Conservation (phyloP, 2,888 invertebrate species). For the Drosophila limbata region DNA sequence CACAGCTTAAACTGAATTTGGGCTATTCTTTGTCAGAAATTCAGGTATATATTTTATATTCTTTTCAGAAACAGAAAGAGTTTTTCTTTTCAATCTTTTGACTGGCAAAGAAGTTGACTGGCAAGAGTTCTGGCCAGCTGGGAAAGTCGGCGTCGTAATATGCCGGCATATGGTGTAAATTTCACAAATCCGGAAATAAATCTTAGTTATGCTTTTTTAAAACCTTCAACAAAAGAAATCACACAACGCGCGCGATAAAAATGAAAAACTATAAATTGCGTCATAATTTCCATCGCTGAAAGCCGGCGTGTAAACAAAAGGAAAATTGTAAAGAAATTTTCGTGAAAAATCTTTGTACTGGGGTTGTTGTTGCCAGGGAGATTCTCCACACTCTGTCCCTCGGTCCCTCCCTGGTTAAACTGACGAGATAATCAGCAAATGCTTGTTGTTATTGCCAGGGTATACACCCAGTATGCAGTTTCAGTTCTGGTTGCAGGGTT, state of each 20-base stretch:
- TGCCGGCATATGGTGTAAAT: slow-evolving; percentile 66
- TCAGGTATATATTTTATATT: neutral
- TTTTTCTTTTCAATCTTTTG: slow-evolving; percentile 15
- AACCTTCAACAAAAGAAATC: slow-evolving; percentile 57
- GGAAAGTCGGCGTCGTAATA: slow-evolving; percentile 36
- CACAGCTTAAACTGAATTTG: neutral
- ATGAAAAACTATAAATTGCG: slow-evolving; percentile 77
- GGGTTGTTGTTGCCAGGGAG: slow-evolving; percentile 21
- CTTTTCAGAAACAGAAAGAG: neutral
- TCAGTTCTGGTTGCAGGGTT: neutral
- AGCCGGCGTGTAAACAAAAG: slow-evolving; percentile 52
- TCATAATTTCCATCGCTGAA: slow-evolving; percentile 69
- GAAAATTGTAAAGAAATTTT: slow-evolving; percentile 29
- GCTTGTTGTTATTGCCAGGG: slow-evolving; percentile 48
- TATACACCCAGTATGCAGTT: slow-evolving; percentile 29
- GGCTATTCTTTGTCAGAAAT: neutral
- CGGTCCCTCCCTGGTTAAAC: neutral
- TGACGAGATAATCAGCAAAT: slow-evolving; percentile 61
- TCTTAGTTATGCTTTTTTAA: slow-evolving; percentile 76
- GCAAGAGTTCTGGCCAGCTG: slow-evolving; percentile 43
- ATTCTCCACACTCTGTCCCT: neutral
- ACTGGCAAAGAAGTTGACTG: slow-evolving; percentile 15
- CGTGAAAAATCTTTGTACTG: slow-evolving; percentile 56
- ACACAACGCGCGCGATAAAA: slow-evolving; percentile 40
- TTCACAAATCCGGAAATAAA: slow-evolving; percentile 78